Percentiles rank a stretch among this genome's conserved stretches.
Evolutionary conservation across 2,888 invertebrate species (phyloP).

Genomic region (Luperina testacea): DNA sequence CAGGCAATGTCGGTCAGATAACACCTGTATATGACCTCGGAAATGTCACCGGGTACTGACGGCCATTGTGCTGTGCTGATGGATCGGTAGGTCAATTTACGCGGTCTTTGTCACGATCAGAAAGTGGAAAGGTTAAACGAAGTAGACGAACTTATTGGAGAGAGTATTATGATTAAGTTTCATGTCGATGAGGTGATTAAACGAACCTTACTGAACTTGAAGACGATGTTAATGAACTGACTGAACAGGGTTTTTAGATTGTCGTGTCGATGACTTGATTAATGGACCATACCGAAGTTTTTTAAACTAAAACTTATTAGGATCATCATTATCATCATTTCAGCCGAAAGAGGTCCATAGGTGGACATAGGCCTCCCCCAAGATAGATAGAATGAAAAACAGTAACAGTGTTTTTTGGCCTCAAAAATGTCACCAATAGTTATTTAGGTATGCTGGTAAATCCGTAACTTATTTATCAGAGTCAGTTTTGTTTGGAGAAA

Average conservation of each 20-base stretch:
- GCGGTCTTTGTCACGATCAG: neutral
- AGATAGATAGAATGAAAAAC: neutral
- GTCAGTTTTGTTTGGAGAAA: neutral
- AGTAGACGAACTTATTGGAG: slow-evolving; percentile 5
- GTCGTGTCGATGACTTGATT: neutral
- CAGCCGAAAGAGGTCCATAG: neutral
- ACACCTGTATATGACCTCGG: slow-evolving; percentile 61
- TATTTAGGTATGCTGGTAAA: slow-evolving; percentile 5
- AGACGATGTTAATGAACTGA: slow-evolving; percentile 9
- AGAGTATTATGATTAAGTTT: neutral
- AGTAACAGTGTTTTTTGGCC: neutral
- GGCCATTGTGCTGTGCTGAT: slow-evolving; percentile 27
- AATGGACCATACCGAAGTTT: neutral
- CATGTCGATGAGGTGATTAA: slow-evolving; percentile 17
- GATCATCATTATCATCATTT: no score
- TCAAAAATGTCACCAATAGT: neutral
- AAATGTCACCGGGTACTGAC: slow-evolving; percentile 44
- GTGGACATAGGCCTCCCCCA: neutral
- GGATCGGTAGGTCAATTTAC: slow-evolving; percentile 21
- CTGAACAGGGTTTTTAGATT: neutral
- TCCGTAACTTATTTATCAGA: neutral
- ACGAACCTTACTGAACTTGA: slow-evolving; percentile 10
- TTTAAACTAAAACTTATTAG: neutral
- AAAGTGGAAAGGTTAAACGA: slow-evolving; percentile 15
- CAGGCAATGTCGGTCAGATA: slow-evolving; percentile 70